phyloP scores from a whole-genome alignment of 2,797 vertebrate species.

The Botia kubotai region DNA sequence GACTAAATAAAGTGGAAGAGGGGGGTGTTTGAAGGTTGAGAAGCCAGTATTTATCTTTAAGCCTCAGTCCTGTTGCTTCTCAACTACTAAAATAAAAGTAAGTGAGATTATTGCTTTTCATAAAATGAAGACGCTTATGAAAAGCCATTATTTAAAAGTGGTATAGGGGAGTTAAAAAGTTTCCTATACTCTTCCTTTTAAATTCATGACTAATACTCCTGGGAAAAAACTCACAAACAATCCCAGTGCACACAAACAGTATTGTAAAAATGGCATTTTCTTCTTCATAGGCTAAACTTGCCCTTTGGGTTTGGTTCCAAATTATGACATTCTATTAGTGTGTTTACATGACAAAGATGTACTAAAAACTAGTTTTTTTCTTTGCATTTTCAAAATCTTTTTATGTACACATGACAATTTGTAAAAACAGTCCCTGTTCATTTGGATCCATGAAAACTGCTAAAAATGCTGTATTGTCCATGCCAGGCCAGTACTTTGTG shows the following conservation, averaged over 20 bases:
- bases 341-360: too few species aligned
- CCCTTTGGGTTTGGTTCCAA: background rate
- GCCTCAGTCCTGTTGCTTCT: background rate
- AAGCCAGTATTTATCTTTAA: conserved; percentile 25
- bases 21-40: conserved; percentile 30
- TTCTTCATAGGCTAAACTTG: too few species aligned
- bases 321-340: conserved; percentile 16
- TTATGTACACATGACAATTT: too few species aligned
- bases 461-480: too few species aligned
- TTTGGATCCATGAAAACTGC: too few species aligned
- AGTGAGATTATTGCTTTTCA: conserved; percentile 28
- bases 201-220: background rate
- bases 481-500: too few species aligned
- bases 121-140: conserved; percentile 44
- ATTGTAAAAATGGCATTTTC: background rate
- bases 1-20: conserved; percentile 36
- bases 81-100: conserved; percentile 7
- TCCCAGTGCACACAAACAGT: background rate
- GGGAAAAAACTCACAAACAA: background rate
- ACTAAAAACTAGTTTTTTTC: too few species aligned
- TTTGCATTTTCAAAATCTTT: too few species aligned
- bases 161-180: conserved; percentile 34
- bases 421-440: too few species aligned
- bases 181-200: background rate
- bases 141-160: conserved; percentile 46